These are phyloP conservation scores for Microtus pennsylvanicus DNA, from an alignment of 2,113 vertebrate genomes.

Conservation along the genomic window DNA sequence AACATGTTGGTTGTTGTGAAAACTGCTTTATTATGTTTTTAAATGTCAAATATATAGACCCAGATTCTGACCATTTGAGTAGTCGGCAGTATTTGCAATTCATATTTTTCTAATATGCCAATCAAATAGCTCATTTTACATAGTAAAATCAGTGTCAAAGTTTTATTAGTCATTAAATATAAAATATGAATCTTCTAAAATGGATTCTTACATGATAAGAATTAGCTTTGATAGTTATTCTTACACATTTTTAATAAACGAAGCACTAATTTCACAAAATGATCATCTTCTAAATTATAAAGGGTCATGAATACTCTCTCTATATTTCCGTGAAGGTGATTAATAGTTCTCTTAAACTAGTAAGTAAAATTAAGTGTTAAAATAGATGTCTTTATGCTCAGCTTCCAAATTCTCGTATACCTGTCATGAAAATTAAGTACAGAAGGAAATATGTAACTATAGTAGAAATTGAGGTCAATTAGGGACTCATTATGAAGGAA, in stretches of 20 bases:
- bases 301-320: slow-evolving; percentile 67
- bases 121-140: not conserved
- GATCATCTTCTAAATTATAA: slow-evolving; percentile 67
- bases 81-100: not conserved
- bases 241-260: slow-evolving; percentile 71
- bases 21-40: not conserved
- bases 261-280: slow-evolving; percentile 77
- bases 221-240: slow-evolving; percentile 32
- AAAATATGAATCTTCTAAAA: not conserved
- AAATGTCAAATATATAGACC: not conserved
- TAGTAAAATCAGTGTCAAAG: not conserved
- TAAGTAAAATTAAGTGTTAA: slow-evolving; percentile 79
- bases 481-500: slow-evolving; percentile 85
- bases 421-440: slow-evolving; percentile 84
- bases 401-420: slow-evolving; percentile 81
- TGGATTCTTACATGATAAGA: not conserved
- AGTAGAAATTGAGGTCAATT: slow-evolving; percentile 89
- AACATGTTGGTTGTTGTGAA: not conserved
- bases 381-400: slow-evolving; percentile 80
- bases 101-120: not conserved
- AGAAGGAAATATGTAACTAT: slow-evolving; percentile 83
- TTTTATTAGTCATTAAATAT: slow-evolving; percentile 39
- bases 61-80: not conserved
- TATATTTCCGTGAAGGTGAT: slow-evolving; percentile 71
- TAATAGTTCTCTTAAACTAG: slow-evolving; percentile 75